Conservation (phyloP, 2,797 vertebrate genomes). For the Selene dorsalis region DNA sequence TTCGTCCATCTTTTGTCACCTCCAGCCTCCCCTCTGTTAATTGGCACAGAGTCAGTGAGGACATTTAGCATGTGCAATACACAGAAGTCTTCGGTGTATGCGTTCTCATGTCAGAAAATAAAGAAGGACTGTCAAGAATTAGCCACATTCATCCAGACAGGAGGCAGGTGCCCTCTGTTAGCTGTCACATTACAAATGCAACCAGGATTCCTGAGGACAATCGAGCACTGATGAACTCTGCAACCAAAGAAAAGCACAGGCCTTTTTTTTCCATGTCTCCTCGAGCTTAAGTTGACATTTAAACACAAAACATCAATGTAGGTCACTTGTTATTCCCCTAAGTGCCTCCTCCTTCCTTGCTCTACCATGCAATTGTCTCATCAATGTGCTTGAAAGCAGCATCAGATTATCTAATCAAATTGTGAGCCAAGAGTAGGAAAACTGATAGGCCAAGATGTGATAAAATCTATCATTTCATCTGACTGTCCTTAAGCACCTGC, state of each 20-base stretch:
- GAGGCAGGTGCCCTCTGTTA: conserved; percentile 26
- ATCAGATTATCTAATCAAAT: conserved; percentile 20
- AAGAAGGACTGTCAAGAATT: conserved; percentile 1
- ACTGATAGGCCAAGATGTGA: conserved; percentile 15
- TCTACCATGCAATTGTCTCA: conserved; percentile 29
- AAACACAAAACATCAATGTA: conserved; percentile 22
- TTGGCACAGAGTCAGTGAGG: conserved; percentile 36
- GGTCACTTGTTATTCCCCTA: conserved; percentile 32
- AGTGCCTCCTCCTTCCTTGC: conserved; percentile 17
- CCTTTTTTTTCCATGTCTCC: conserved; percentile 17
- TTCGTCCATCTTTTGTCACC: conserved; percentile 76
- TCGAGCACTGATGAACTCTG: conserved; percentile 31
- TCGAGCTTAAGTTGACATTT: conserved; percentile 47
- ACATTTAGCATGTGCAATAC: background rate
- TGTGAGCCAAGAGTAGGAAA: conserved; percentile 11
- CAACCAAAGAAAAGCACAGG: background rate
- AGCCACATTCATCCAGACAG: conserved; percentile 37
- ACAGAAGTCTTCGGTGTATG: background rate
- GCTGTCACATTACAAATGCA: conserved; percentile 42
- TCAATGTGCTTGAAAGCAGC: conserved; percentile 23
- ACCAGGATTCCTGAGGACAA: conserved; percentile 40
- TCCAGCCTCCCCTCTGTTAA: conserved; percentile 80
- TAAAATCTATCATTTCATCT: conserved; percentile 8
- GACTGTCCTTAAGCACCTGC: conserved; percentile 20
- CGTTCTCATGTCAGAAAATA: conserved; percentile 17